Conservation (phyloP, 2,113 vertebrate species). For the Struthio camelus region DNA sequence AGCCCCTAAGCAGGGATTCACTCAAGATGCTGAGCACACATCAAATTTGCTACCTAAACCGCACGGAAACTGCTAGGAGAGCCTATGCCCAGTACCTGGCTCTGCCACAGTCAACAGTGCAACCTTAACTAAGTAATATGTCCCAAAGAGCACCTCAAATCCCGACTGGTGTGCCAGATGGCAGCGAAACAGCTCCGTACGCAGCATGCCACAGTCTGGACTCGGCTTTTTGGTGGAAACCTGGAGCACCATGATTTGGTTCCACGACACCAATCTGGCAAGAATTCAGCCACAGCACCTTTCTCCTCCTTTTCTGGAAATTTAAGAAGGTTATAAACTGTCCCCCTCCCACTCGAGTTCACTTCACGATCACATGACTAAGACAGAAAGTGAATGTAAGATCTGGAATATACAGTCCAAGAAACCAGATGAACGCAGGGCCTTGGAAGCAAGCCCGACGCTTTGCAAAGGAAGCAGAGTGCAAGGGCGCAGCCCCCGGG, state of each 20-base stretch:
- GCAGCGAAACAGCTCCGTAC: not conserved
- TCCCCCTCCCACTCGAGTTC: not conserved
- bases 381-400: conserved; percentile 9
- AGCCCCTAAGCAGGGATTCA: not conserved
- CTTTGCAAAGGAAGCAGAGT: not conserved
- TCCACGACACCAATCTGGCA: not conserved
- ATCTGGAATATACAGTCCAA: not conserved
- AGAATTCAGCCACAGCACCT: not conserved
- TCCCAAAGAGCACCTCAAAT: not conserved
- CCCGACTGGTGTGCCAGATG: not conserved
- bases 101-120: rapidly evolving
- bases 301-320: not conserved
- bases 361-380: not conserved
- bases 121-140: rapidly evolving
- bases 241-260: not conserved
- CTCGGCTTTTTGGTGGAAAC: rapidly evolving
- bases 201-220: not conserved
- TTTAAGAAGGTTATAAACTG: not conserved
- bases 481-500: not conserved
- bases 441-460: not conserved
- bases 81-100: rapidly evolving
- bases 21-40: rapidly evolving
- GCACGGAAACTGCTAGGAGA: not conserved
- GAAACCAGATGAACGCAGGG: not conserved
- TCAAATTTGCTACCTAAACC: not conserved